Percentiles rank a stretch among this genome's conserved stretches.
Evolutionary conservation across 2,888 invertebrate genomes (phyloP).

Genomic region (Odiellus spinosus): DNA sequence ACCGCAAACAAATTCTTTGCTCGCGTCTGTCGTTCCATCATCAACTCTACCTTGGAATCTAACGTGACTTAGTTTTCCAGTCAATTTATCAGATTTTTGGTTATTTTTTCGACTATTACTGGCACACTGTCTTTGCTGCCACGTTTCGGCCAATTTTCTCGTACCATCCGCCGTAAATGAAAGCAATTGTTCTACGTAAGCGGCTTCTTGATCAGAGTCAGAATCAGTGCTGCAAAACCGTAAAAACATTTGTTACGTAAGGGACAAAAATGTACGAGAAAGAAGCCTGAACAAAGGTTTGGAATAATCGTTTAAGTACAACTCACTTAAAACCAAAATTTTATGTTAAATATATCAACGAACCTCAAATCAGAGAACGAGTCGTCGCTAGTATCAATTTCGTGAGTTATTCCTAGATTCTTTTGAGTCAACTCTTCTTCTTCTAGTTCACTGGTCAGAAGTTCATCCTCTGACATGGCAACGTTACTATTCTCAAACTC

Average conservation of each 20-base stretch:
- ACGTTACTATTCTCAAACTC: constrained; percentile 52
- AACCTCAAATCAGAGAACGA: constrained; percentile 25
- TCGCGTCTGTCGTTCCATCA: constrained; percentile 13
- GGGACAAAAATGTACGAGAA: no score
- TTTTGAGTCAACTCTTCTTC: constrained; percentile 92
- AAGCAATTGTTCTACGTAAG: constrained; percentile 25
- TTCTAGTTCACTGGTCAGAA: constrained; percentile 58
- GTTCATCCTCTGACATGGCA: constrained; percentile 32
- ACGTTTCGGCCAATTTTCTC: constrained; percentile 48
- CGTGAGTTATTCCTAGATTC: constrained; percentile 63
- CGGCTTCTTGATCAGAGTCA: constrained; percentile 30
- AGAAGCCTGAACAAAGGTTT: no score
- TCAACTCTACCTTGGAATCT: no score
- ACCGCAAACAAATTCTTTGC: constrained; percentile 20
- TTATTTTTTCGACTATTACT: no score
- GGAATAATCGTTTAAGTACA: no score
- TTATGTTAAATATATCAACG: not conserved
- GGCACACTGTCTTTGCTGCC: constrained; percentile 40
- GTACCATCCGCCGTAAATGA: constrained; percentile 47
- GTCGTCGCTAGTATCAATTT: constrained; percentile 47
- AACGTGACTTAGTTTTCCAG: no score
- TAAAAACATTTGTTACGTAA: no score
- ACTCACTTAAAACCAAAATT: no score
- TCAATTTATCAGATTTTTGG: no score
- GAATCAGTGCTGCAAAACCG: constrained; percentile 38